Evolutionary conservation across 2,888 invertebrate species (phyloP), one percentile per base, ranked within the genome.

Genomic region (Leucoma salicis): DNA sequence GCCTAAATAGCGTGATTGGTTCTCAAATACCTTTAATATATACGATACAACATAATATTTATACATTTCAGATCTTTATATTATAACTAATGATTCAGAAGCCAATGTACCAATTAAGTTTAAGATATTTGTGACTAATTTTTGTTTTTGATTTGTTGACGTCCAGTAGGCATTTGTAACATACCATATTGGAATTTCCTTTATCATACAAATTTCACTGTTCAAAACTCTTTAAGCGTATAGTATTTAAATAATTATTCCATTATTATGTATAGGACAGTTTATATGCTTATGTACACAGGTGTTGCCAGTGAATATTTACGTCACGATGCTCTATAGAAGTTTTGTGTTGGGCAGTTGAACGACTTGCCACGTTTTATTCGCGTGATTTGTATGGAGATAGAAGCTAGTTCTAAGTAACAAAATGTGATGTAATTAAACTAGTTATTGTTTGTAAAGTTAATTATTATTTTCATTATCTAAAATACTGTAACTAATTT

Each of bases 221-320:
- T 39, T 31, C 14, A 18, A 3, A 49, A 41, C 49, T 8, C 14
- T 36, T n/a, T 28, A 28, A 57, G 27, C 35, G 27, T 42, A 14
- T 6, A 25, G 4, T 34, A 39, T 42, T 40, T 31, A 11, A 33
- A 35, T 33, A 31, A 46, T 46, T 31, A 14, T 10, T 36, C 2
- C 14, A 27, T 27, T 27, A 27, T 4, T 2, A 21, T 27, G n/a
- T 11, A 27, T 11, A 27, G 36, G 40, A 51, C 45, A 49, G 51
- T 39, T 39, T 43, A 31, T 34, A 25, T 38, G 6, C 35, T 16
- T 42, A 41, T 49, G 41, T 43, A 39, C 32, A 51, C 54, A 54
- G 46, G 47, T 61, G 57, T 12, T n/a, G n/a, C n/a, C n/a, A n/a
- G 4, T n/a, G 27, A 44, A 44, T 48, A 48, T 31, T 61, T 11